phyloP scores from a whole-genome alignment of 2,888 invertebrate species.

The Lasioglossum pauxillum region DNA sequence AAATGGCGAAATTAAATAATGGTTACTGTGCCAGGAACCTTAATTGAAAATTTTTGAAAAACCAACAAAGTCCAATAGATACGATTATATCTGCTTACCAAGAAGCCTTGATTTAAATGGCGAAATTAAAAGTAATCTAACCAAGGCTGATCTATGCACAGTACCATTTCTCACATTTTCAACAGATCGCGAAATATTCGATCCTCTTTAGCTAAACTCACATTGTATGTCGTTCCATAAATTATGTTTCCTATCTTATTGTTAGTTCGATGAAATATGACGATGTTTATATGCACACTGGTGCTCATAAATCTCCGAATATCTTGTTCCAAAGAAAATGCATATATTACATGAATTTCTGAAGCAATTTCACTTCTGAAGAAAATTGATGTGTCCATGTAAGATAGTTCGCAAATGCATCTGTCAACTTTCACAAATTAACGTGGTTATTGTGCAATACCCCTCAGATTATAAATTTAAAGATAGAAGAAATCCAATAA shows the following conservation, averaged over 20 bases:
- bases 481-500: no score
- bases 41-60: no score
- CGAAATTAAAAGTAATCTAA: not conserved
- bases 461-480: not conserved
- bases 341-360: not conserved
- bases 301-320: not conserved
- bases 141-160: no score
- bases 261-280: not conserved
- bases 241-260: not conserved
- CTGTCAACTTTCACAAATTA: no score
- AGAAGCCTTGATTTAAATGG: not conserved
- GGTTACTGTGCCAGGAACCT: no score
- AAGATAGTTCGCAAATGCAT: no score
- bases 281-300: not conserved
- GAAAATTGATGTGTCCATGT: no score
- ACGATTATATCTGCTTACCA: no score
- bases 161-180: not conserved
- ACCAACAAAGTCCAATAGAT: no score
- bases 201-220: no score
- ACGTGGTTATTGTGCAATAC: not conserved
- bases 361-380: not conserved
- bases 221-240: not conserved
- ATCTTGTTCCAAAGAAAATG: not conserved
- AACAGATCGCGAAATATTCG: not conserved
- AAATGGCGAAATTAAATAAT: no score